Conservation (phyloP, 2,888 invertebrate genomes). For the Torymus tubicola region DNA sequence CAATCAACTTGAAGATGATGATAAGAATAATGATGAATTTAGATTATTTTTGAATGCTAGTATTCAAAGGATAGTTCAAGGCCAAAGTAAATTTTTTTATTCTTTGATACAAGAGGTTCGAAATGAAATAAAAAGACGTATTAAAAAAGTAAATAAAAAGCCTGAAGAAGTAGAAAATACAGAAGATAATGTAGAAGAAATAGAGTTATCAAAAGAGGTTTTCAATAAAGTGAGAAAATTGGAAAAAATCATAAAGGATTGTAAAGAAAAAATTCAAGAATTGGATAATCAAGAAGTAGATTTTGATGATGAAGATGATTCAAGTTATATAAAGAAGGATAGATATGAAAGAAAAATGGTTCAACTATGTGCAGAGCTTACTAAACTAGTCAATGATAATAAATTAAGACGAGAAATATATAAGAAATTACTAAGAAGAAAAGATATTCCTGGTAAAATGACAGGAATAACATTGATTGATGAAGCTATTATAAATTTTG, state of each 20-base stretch:
- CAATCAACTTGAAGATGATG: conserved; percentile 62
- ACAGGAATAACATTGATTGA: conserved; percentile 68
- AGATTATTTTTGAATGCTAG: conserved; percentile 60
- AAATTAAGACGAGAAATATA: conserved; percentile 62
- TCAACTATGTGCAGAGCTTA: conserved; percentile 64
- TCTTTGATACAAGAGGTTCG: conserved; percentile 63
- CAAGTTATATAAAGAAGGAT: conserved; percentile 84
- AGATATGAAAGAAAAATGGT: conserved; percentile 76
- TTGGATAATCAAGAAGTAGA: conserved; percentile 85
- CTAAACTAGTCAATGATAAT: conserved; percentile 66
- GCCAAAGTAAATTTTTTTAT: conserved; percentile 59
- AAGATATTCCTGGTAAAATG: conserved; percentile 51
- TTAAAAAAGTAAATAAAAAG: conserved; percentile 10
- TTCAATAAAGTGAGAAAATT: conserved; percentile 47
- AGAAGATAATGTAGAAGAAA: background rate
- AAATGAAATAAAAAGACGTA: conserved; percentile 65
- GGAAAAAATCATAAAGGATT: conserved; percentile 77
- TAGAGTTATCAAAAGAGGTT: conserved; percentile 31
- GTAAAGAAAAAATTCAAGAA: conserved; percentile 82
- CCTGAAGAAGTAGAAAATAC: background rate
- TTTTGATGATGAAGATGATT: conserved; percentile 85
- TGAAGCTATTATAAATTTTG: conserved; percentile 70
- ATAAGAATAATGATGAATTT: conserved; percentile 63
- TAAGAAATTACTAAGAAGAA: conserved; percentile 37
- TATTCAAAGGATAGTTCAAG: conserved; percentile 60